Conservation (phyloP, 2,113 vertebrate genomes). For the Coregonus clupeaformis region DNA sequence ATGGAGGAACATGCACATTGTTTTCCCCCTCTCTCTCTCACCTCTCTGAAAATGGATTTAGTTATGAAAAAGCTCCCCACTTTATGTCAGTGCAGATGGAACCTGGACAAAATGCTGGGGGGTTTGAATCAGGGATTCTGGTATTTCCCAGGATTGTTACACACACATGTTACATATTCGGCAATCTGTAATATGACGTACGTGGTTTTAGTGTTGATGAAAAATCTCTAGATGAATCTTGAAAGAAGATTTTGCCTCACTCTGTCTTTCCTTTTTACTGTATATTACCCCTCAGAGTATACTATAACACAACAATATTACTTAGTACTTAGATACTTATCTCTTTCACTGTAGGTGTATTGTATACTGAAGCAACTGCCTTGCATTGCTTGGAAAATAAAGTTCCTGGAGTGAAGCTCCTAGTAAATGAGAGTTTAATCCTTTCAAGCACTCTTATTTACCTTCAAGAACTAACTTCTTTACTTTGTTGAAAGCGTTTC, state of each 20-base stretch:
- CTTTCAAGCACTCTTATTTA: not conserved
- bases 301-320: not conserved
- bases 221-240: not conserved
- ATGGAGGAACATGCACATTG: not conserved
- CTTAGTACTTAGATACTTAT: not conserved
- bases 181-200: no score
- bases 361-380: not conserved
- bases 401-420: not conserved
- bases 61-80: no score
- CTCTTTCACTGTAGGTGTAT: not conserved
- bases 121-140: no score
- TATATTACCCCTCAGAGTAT: not conserved
- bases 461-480: slow-evolving; percentile 1
- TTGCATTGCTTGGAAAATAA: not conserved
- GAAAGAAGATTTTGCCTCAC: not conserved
- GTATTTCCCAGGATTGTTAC: no score
- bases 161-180: no score
- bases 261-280: not conserved
- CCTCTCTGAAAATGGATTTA: not conserved
- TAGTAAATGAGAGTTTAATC: not conserved
- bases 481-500: slow-evolving; percentile 23
- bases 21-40: not conserved
- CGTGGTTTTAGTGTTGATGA: not conserved
- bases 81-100: no score
- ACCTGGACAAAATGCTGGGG: not conserved